A percentile compares a stretch with the other conserved stretches of the same genome.
phyloP scores from a whole-genome alignment of 2,797 vertebrate genomes.

The Phataginus tetradactyla region DNA sequence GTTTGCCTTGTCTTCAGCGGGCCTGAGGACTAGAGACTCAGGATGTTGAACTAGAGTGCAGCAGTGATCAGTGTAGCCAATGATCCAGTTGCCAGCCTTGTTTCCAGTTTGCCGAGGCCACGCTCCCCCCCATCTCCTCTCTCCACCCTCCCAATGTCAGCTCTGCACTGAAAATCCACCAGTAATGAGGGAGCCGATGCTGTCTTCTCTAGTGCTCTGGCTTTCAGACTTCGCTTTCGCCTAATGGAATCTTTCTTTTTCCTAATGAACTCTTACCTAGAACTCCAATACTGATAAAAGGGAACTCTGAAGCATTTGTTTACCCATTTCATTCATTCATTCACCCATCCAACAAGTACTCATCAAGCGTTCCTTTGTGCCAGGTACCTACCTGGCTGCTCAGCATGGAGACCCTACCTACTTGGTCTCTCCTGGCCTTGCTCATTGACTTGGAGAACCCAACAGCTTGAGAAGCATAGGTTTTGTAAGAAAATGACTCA shows the following conservation, averaged over 20 bases:
- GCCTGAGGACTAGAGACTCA: background rate
- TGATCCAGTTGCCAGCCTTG: background rate
- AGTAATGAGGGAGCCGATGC: background rate
- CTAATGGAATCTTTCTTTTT: background rate
- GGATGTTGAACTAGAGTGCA: background rate
- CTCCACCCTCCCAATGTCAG: background rate
- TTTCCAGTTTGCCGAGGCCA: background rate
- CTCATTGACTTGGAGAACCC: background rate
- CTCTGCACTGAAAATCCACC: background rate
- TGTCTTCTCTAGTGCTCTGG: background rate
- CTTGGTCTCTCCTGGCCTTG: background rate
- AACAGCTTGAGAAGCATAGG: background rate
- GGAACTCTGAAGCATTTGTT: background rate
- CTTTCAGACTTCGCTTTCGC: conserved; percentile 22
- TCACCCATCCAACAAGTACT: background rate
- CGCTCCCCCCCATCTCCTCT: background rate
- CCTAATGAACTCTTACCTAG: background rate
- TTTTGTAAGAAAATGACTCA: background rate
- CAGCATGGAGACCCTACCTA: background rate
- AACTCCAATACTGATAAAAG: background rate
- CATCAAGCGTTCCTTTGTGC: background rate
- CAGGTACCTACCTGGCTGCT: background rate
- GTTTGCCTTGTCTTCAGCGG: background rate
- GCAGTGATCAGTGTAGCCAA: background rate
- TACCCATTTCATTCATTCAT: background rate